Base-by-base conservation (phyloP, 1,140 invertebrate species). In the Drosophila varians region DNA sequence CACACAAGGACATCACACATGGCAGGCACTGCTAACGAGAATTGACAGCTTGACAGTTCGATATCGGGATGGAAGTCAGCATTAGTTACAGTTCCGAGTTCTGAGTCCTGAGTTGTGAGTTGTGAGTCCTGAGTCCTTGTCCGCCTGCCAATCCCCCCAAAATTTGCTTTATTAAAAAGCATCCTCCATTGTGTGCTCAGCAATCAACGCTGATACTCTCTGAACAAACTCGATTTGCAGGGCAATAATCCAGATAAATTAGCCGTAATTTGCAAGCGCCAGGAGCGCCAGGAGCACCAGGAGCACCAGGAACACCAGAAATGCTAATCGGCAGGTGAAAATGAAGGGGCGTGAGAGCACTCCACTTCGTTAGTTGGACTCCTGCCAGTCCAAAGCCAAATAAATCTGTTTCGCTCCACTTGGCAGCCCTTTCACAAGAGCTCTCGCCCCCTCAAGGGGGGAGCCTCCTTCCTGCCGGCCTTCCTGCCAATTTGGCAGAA, bases 181-280 rank as follows among this genome's bases (percentile, higher is more conserved):
- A 57, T 21, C 31, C 12, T 26, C 12, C 18, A 65, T 34, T 46
- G 38, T 42, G 16, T 16, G 19, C 14, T 3, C 14, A 18, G 31
- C 21, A 7, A 36, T 38, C 38, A n/a, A 42, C 26, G 14, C 40
- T 45, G 26, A 28, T 28, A 28, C 26, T 68, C 47, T 58, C 65
- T 53, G 54, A 64, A 55, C 72, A 68, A 78, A 86, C 80, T 84
- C 82, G 77, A 86, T 84, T 79, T 73, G 66, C 72, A 68, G 73
- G 77, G 71, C 76, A 84, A 80, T 87, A 87, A 87, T 86, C 82
- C 84, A 80, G 80, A 86, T 86, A 87, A 86, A 86, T 86, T 87
- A 87, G 65, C 76, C 73, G 76, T 77, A 86, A 86, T 86, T 86
- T 86, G 73, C 68, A 68, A 64, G 66, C 72, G 76, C 69, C 76